These are phyloP conservation scores for Scomber japonicus DNA, from an alignment of 2,113 vertebrate genomes.

Conservation along the genomic window DNA sequence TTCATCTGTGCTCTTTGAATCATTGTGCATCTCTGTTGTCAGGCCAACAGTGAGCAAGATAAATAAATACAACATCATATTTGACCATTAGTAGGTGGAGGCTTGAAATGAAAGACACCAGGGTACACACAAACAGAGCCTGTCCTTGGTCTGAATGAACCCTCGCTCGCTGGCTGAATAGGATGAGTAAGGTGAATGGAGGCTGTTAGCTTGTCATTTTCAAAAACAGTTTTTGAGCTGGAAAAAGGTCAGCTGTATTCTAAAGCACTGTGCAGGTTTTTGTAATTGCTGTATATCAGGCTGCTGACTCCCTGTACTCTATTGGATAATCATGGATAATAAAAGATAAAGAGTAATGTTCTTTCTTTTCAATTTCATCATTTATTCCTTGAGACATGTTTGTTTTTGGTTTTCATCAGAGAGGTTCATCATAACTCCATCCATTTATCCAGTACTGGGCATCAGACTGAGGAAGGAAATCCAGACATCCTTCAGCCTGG, in stretches of 20 bases:
- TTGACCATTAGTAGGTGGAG: conserved; percentile 17
- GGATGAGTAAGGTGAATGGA: conserved; percentile 23
- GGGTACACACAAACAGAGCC: neutral
- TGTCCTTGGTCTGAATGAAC: conserved; percentile 42
- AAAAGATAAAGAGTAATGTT: neutral
- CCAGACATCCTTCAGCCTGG: no score
- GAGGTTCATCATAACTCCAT: no score
- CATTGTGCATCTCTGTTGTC: conserved; percentile 57
- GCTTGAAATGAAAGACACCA: conserved; percentile 19
- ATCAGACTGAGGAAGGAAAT: no score
- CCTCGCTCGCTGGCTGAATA: conserved; percentile 26
- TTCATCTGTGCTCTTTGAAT: conserved; percentile 47
- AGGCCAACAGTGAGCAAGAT: conserved; percentile 48
- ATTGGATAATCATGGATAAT: neutral
- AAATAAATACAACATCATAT: conserved; percentile 56
- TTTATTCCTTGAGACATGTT: no score
- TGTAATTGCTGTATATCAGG: neutral
- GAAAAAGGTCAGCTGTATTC: neutral
- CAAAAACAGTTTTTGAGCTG: neutral
- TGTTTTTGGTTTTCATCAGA: neutral
- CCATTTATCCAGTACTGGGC: no score
- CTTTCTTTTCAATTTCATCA: no score
- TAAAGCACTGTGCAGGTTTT: neutral
- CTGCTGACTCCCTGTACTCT: neutral
- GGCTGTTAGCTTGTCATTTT: conserved; percentile 17